A percentile compares a stretch with the other conserved stretches of the same genome.
These are phyloP conservation scores for Dryocosmus kuriphilus DNA, from an alignment of 2,888 invertebrate genomes.

Conservation along the genomic window DNA sequence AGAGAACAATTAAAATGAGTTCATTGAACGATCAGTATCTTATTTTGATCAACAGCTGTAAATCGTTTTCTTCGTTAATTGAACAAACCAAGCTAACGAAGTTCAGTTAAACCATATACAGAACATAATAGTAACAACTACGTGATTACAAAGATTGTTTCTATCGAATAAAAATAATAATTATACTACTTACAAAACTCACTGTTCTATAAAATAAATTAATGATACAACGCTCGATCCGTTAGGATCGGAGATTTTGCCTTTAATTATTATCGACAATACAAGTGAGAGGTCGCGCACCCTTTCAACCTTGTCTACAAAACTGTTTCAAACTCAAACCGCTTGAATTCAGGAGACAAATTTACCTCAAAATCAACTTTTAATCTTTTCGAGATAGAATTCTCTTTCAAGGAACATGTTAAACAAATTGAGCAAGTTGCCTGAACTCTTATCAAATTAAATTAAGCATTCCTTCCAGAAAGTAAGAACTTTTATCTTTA, in stretches of 20 bases:
- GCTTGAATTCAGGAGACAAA: constrained; percentile 43
- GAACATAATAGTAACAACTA: constrained; percentile 59
- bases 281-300: constrained; percentile 56
- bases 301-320: constrained; percentile 63
- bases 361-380: not conserved
- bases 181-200: constrained; percentile 59
- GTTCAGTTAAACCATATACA: constrained; percentile 67
- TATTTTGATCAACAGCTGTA: constrained; percentile 64
- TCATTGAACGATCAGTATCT: constrained; percentile 64
- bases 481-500: too few relatives aligned
- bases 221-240: constrained; percentile 43
- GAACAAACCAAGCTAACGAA: constrained; percentile 68
- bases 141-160: constrained; percentile 46
- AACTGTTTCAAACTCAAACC: constrained; percentile 59
- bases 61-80: constrained; percentile 61
- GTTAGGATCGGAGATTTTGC: constrained; percentile 43
- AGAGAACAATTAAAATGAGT: constrained; percentile 55
- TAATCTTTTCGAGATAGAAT: too few relatives aligned
- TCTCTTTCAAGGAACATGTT: too few relatives aligned
- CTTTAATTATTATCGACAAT: constrained; percentile 49
- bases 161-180: constrained; percentile 39
- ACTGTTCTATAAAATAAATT: constrained; percentile 60
- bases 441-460: too few relatives aligned
- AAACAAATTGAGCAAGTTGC: too few relatives aligned
- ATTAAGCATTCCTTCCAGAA: too few relatives aligned